Evolutionary conservation across 2,113 vertebrate species (phyloP), one percentile per base, ranked within the genome.

Genomic region (Phainopepla nitens): DNA sequence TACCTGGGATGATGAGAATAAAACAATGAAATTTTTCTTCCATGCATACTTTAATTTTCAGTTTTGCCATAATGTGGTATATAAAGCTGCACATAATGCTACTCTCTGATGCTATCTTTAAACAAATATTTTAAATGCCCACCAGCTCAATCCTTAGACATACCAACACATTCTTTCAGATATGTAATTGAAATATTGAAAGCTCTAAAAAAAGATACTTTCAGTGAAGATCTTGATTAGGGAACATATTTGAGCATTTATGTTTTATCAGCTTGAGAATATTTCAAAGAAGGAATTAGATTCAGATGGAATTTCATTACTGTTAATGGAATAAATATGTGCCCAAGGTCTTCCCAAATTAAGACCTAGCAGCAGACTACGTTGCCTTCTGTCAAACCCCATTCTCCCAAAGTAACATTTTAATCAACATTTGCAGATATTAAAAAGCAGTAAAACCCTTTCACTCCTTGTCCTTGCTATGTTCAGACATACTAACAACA

Each of bases 401-500:
- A 31, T 8, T 1, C 6, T 13, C 10, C 6, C 15, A 51, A 72
- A 77, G 3, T 7, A 84, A 45, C 13, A 49, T 35, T 88, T 72
- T 39, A 82, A 64, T 27, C 31, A 66, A 64, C 9, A 42, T 61
- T 60, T 62, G 68, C 22, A 81, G 33, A 54, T 13, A 21, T 36
- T 90, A 61, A 58, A 73, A 95, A 51, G 27, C 49, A 73, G 18
- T 24, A 78, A 75, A 36, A 68, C 6, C 20, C 13, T 56, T 78
- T 78, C 33, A 42, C 13, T 54, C 9, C 18, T 73, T 80, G 35
- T 25, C 35, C 42, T 65, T 60, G 39, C 33, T 65, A 18, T 19
- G n/a, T 33, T 76, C 47, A 70, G 49, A 35, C 23, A 62, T 2
- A 45, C 7, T 9, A 50, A 15, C 15, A n/a, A 31, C 0, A 0